Evolutionary conservation across 1,140 invertebrate species (phyloP).

Genomic region (Myzus persicae): DNA sequence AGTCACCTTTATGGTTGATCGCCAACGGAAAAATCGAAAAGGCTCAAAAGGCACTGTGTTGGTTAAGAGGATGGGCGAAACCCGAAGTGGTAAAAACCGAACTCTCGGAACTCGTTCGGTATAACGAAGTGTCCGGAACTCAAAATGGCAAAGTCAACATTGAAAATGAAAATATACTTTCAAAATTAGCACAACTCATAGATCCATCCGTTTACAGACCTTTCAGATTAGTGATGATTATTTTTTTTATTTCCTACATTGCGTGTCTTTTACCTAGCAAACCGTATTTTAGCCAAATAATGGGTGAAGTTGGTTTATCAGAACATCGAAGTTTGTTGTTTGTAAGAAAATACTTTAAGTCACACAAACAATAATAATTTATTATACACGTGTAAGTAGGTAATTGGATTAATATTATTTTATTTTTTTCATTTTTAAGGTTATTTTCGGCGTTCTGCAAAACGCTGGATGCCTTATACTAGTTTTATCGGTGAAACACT

Average conservation of each 20-base stretch:
- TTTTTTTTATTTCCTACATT: not conserved
- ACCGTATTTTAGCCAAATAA: conserved; percentile 43
- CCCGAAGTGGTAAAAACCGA: conserved; percentile 66
- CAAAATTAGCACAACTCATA: not conserved
- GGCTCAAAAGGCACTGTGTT: conserved; percentile 66
- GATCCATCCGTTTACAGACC: conserved; percentile 23
- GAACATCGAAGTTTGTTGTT: not conserved
- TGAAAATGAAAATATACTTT: not conserved
- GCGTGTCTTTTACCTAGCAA: not conserved
- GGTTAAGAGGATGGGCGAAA: conserved; percentile 67
- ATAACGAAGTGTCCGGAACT: conserved; percentile 59
- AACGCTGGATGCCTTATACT: conserved; percentile 27
- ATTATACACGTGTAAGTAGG: not conserved
- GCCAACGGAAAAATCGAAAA: conserved; percentile 66
- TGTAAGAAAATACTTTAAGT: not conserved
- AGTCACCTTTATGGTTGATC: conserved; percentile 74
- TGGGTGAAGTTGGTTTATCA: not conserved
- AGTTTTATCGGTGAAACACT: not conserved
- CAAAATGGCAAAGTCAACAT: not conserved
- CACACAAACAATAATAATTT: not conserved
- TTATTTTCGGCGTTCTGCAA: not conserved
- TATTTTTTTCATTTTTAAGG: not conserved
- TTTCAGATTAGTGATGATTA: not conserved
- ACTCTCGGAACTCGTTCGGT: conserved; percentile 64
- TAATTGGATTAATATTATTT: not conserved